phyloP scores from a whole-genome alignment of 1,140 invertebrate species.

The Camponotus floridanus region DNA sequence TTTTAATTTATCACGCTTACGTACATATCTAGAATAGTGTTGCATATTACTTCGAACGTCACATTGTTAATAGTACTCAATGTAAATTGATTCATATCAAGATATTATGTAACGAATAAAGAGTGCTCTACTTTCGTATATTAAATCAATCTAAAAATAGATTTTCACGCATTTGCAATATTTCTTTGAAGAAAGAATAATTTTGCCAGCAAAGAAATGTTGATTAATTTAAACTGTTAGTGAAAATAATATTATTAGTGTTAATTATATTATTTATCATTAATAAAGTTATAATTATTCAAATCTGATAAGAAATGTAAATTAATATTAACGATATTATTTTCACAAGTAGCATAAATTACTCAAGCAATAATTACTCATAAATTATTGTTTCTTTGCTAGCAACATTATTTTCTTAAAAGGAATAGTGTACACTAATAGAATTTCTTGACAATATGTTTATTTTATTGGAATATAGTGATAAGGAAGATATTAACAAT shows the following conservation, averaged over 20 bases:
- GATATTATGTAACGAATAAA: slow-evolving; percentile 18
- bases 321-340: too few relatives aligned
- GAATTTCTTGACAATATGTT: neutral
- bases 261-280: neutral
- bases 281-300: too few relatives aligned
- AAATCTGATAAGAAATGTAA: too few relatives aligned
- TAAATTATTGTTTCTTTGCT: too few relatives aligned
- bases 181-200: slow-evolving; percentile 8
- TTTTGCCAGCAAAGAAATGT: neutral
- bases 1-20: neutral
- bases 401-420: too few relatives aligned
- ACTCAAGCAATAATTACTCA: too few relatives aligned
- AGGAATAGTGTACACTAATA: neutral
- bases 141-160: neutral
- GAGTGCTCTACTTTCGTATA: neutral
- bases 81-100: slow-evolving; percentile 30
- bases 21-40: slow-evolving; percentile 19
- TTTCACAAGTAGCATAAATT: too few relatives aligned
- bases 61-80: slow-evolving; percentile 28
- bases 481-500: neutral
- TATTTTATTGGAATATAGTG: neutral
- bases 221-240: neutral
- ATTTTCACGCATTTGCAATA: neutral
- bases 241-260: slow-evolving; percentile 14
- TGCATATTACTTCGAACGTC: slow-evolving; percentile 21